These are phyloP conservation scores for Drosophila formosana DNA, from an alignment of 2,888 invertebrate genomes.

Conservation along the genomic window DNA sequence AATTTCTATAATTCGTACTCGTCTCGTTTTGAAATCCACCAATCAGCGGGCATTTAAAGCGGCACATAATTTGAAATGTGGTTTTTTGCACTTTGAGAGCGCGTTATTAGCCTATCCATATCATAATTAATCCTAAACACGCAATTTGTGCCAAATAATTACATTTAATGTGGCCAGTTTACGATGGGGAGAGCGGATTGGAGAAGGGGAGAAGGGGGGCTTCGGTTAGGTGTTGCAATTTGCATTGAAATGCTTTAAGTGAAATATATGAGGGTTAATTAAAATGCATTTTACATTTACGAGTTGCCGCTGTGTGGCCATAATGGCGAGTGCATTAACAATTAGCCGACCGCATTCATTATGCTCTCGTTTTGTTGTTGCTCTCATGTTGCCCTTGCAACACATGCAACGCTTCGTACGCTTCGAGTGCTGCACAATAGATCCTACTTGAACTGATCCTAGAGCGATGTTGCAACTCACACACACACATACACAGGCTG, in stretches of 20 bases:
- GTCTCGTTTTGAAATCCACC: constrained; percentile 36
- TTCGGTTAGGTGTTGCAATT: constrained; percentile 45
- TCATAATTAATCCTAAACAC: constrained; percentile 84
- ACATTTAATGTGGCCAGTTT: constrained; percentile 68
- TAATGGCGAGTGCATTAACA: constrained; percentile 79
- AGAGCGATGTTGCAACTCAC: constrained; percentile 60
- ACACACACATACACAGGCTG: constrained; percentile 16
- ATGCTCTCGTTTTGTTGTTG: constrained; percentile 37
- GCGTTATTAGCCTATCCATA: constrained; percentile 80
- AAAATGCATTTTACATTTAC: constrained; percentile 81
- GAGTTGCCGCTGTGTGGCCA: constrained; percentile 56
- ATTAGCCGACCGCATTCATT: constrained; percentile 79
- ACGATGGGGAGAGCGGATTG: background rate
- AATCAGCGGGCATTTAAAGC: constrained; percentile 60
- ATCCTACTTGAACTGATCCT: constrained; percentile 32
- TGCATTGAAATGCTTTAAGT: constrained; percentile 79
- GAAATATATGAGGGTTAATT: constrained; percentile 78
- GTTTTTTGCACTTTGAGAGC: constrained; percentile 75
- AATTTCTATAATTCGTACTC: constrained; percentile 46
- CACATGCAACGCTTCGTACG: constrained; percentile 32
- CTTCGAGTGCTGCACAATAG: constrained; percentile 12
- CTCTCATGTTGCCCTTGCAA: constrained; percentile 14
- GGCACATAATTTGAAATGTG: constrained; percentile 72
- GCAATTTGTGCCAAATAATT: constrained; percentile 82
- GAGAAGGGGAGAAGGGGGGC: background rate